Conservation (phyloP, 92 coral and sea anemone species). For the Porites divaricata region DNA sequence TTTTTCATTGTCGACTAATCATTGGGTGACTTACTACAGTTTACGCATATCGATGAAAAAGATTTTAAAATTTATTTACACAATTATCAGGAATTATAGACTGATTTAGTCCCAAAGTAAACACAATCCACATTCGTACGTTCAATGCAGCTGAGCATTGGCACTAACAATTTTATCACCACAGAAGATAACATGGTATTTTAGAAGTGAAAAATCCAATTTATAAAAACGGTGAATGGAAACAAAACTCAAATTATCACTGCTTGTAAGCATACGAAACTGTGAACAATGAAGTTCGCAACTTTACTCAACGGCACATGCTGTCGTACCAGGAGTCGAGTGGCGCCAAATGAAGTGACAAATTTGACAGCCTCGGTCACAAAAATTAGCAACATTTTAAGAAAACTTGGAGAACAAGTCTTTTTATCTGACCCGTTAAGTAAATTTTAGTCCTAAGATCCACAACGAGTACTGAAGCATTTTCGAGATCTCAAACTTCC, state of each 20-base stretch:
- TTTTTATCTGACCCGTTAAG: too few species aligned
- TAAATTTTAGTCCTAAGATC: neutral
- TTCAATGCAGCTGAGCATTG: neutral
- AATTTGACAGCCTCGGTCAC: neutral
- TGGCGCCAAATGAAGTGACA: neutral
- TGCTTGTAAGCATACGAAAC: too few species aligned
- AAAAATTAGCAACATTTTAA: neutral
- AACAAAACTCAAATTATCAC: neutral
- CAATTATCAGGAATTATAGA: neutral
- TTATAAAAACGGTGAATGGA: neutral
- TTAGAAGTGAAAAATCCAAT: too few species aligned
- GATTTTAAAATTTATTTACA: neutral
- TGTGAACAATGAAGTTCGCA: too few species aligned
- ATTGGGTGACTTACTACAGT: too few species aligned
- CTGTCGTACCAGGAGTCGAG: neutral
- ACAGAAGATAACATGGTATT: too few species aligned
- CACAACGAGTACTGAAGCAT: neutral
- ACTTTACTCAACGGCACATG: too few species aligned
- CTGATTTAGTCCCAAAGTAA: neutral
- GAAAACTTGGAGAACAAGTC: too few species aligned
- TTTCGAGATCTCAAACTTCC: neutral
- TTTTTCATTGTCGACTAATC: too few species aligned
- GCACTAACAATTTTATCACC: too few species aligned
- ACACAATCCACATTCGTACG: neutral
- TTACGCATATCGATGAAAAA: neutral